Base-by-base conservation (phyloP, 1,140 invertebrate species). In the Drosophila pseudoobscura region DNA sequence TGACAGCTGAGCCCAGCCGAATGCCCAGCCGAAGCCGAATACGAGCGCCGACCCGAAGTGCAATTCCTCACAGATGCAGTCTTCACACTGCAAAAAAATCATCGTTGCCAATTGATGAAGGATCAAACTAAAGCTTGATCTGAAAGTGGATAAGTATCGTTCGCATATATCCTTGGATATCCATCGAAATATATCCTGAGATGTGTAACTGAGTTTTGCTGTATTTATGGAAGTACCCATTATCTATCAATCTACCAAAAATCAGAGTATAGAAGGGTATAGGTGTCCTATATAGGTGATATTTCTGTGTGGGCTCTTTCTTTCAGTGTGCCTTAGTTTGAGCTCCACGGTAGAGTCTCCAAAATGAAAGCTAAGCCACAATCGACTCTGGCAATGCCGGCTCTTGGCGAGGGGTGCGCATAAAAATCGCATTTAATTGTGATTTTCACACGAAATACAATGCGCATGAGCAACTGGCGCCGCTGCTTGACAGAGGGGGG, bases 381-480 rank as follows among this genome's bases (percentile, higher is more conserved):
- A 66, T 50, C 35, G 0, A 11, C 35, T 35, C 35, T 11, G 35
- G 35, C 64, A 61, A 26, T 35, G 59, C 45, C 61, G 69, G 41
- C 74, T 79, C 63, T 77, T 63, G 80, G 71, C 43, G 52, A 85
- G 78, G 35, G 35, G 82, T 87, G 82, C 82, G 78, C 82, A 85
- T 82, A 87, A 90, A 89, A 90, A 90, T 79, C 71, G 72, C 87
- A 90, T 90, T 90, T 90, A 90, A 90, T 90, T 90, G 87, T 83
- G 82, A 90, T 90, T 90, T 90, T 90, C 87, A 90, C 87, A 90
- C 87, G 87, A 90, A 90, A 79, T 68, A 87, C 78, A 88, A 87
- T 82, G 75, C 83, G 83, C 78, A 87, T 78, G 78, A 75, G 83
- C 83, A 75, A 64, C 74, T 69, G 74, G 65, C 78, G 64, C 73